These are phyloP conservation scores for Nezara viridula DNA, from an alignment of 2,888 invertebrate species.

Conservation along the genomic window DNA sequence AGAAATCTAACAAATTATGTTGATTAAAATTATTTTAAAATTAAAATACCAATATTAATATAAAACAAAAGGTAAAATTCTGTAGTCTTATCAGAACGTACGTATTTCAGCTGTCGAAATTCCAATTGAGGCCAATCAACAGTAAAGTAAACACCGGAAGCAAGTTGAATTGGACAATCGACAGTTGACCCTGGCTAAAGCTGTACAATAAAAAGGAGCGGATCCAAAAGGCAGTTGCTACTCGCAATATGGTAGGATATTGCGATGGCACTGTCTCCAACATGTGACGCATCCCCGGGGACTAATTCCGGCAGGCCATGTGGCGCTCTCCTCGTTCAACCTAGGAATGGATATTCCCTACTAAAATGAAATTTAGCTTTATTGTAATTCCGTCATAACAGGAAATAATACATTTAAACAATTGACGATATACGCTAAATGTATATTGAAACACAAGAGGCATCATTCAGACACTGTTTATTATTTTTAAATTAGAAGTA, in stretches of 20 bases:
- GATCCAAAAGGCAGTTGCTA: slow-evolving; percentile 32
- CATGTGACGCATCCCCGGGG: slow-evolving; percentile 23
- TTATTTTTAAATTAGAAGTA: too few relatives aligned
- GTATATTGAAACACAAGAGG: too few relatives aligned
- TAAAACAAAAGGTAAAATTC: background rate
- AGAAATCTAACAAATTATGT: too few relatives aligned
- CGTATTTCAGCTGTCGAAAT: background rate
- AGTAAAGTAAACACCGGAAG: slow-evolving; percentile 8
- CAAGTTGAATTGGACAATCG: background rate
- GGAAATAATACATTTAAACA: background rate
- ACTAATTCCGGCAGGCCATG: slow-evolving; percentile 35
- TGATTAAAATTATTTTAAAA: too few relatives aligned
- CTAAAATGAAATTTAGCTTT: slow-evolving; percentile 32
- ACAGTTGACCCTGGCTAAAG: background rate
- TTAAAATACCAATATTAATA: background rate
- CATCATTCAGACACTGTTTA: background rate
- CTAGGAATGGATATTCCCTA: background rate
- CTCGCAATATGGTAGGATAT: slow-evolving; percentile 36
- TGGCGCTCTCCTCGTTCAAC: background rate
- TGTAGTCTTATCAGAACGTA: background rate
- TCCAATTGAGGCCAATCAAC: slow-evolving; percentile 6
- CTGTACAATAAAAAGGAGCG: slow-evolving; percentile 19
- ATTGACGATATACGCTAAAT: too few relatives aligned
- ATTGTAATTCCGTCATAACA: background rate
- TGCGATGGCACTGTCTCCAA: slow-evolving; percentile 46